These are phyloP conservation scores for Latheticus oryzae DNA, from an alignment of 2,888 invertebrate species.

Conservation along the genomic window DNA sequence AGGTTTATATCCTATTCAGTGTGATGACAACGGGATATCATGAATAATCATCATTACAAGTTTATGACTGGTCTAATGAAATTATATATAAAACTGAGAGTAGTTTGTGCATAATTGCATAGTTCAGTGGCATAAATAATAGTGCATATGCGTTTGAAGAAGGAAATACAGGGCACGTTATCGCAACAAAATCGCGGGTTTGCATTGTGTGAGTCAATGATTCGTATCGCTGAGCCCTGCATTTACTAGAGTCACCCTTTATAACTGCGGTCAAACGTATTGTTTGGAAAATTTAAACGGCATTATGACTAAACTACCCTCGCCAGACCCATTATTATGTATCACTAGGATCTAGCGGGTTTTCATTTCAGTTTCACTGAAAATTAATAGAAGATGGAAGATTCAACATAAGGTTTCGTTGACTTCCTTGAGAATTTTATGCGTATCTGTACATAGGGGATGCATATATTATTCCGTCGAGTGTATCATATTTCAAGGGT, in stretches of 20 bases:
- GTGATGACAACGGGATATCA: conserved; percentile 2
- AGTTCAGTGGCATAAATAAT: too few relatives aligned
- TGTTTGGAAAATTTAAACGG: conserved; percentile 53
- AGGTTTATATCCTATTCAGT: conserved; percentile 14
- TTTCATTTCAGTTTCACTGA: conserved; percentile 22
- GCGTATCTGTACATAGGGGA: conserved; percentile 27
- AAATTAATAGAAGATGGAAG: conserved; percentile 16
- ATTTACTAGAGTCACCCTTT: conserved; percentile 57
- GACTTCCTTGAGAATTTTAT: conserved; percentile 28
- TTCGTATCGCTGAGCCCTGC: conserved; percentile 59
- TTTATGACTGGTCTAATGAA: conserved; percentile 23
- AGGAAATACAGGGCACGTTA: conserved; percentile 31
- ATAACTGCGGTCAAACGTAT: conserved; percentile 60
- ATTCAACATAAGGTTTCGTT: conserved; percentile 9
- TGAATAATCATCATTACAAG: conserved; percentile 24
- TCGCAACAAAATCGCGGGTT: conserved; percentile 52
- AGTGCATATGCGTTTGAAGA: too few relatives aligned
- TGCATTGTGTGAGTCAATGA: conserved; percentile 59
- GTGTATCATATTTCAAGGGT: conserved; percentile 37
- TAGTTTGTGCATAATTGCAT: conserved; percentile 25
- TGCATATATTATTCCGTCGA: conserved; percentile 27
- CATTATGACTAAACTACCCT: conserved; percentile 49
- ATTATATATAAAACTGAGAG: conserved; percentile 33
- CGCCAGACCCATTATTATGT: conserved; percentile 31
- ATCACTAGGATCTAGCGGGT: conserved; percentile 27